phyloP scores from a whole-genome alignment of 2,888 invertebrate genomes.

The Dermolepida albohirtum region DNA sequence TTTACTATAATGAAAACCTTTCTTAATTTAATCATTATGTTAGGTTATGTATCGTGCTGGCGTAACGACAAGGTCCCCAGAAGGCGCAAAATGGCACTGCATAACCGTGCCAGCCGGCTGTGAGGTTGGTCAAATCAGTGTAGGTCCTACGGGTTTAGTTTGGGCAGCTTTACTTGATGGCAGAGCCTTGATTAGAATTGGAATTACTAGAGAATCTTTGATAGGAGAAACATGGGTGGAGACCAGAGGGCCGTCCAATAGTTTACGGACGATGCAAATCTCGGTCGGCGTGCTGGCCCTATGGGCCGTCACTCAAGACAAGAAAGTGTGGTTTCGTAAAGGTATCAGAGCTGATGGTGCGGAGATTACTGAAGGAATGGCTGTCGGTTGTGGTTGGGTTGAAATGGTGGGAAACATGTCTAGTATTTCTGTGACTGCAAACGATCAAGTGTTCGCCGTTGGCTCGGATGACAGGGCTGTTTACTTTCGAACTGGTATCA shows the following conservation, averaged over 20 bases:
- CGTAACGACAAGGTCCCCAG: slow-evolving; percentile 84
- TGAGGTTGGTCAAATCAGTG: slow-evolving; percentile 87
- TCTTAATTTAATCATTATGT: neutral
- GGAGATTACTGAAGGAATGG: slow-evolving; percentile 79
- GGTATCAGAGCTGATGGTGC: slow-evolving; percentile 77
- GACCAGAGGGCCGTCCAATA: slow-evolving; percentile 79
- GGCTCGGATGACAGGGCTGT: slow-evolving; percentile 85
- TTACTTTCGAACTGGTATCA: slow-evolving; percentile 84
- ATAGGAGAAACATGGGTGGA: slow-evolving; percentile 82
- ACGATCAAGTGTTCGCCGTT: slow-evolving; percentile 89
- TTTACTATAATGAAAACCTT: too few species aligned
- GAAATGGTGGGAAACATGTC: slow-evolving; percentile 90
- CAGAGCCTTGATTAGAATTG: slow-evolving; percentile 80
- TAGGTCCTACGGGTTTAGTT: slow-evolving; percentile 86
- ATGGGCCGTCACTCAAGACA: slow-evolving; percentile 86
- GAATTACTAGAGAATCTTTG: slow-evolving; percentile 78
- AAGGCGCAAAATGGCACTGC: slow-evolving; percentile 87
- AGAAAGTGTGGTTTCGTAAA: slow-evolving; percentile 89
- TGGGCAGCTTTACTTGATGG: slow-evolving; percentile 92
- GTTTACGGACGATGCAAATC: slow-evolving; percentile 79
- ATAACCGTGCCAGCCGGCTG: slow-evolving; percentile 81
- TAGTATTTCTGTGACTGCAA: slow-evolving; percentile 84
- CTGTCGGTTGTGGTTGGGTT: slow-evolving; percentile 87
- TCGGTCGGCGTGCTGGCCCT: slow-evolving; percentile 84
- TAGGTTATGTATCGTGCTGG: slow-evolving; percentile 88